Evolutionary conservation across 2,888 invertebrate species (phyloP).

Genomic region (Machimus rusticus): DNA sequence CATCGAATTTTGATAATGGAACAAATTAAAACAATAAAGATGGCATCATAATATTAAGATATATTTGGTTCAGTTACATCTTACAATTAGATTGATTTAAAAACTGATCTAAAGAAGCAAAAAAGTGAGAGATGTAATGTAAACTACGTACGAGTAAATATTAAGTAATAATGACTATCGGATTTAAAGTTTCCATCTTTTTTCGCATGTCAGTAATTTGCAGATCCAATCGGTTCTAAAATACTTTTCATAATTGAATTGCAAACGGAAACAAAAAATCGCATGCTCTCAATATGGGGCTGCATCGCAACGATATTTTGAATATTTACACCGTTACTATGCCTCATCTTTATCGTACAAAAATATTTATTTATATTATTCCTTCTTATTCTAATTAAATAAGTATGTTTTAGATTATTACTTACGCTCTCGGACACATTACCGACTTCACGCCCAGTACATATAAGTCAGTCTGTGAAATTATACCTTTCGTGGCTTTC

Average conservation of each 20-base stretch:
- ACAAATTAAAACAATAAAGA: neutral
- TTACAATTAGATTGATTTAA: slow-evolving; percentile 2
- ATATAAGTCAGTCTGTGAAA: slow-evolving; percentile 16
- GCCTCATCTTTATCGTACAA: slow-evolving; percentile 15
- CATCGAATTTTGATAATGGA: neutral
- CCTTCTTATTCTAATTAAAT: neutral
- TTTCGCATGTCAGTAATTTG: neutral
- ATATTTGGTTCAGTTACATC: neutral
- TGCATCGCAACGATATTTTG: neutral
- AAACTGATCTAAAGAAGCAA: neutral
- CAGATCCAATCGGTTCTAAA: neutral
- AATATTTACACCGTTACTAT: neutral
- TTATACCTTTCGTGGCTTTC: neutral
- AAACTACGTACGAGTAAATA: neutral
- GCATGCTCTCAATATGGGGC: neutral
- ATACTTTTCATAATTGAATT: neutral
- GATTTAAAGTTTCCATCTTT: neutral
- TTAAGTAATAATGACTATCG: neutral
- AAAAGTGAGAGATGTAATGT: neutral
- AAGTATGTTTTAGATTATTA: neutral
- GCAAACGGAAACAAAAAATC: neutral
- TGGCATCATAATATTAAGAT: neutral
- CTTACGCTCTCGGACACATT: neutral
- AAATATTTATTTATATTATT: neutral
- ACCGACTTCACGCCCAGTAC: neutral